Evolutionary conservation across 2,797 vertebrate genomes (phyloP), one percentile per base, ranked within the genome.

Genomic region (Pitangus sulphuratus): DNA sequence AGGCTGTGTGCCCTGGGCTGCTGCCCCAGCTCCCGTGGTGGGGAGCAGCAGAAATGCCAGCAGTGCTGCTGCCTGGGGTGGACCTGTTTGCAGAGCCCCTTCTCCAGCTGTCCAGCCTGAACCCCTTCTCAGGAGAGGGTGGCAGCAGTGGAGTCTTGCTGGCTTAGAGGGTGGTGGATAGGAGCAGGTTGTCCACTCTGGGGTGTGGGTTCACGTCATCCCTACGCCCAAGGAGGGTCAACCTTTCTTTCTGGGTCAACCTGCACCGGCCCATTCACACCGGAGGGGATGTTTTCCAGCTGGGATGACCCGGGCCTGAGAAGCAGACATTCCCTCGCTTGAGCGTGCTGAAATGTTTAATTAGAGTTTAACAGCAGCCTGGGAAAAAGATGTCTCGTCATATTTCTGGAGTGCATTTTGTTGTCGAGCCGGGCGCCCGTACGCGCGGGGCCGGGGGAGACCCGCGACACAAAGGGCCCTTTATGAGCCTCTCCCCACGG

Each of bases 341-440:
- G 1, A 82, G 78, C 78, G 91, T 89, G 94, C 93, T 69, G 88
- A 83, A 93, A 88, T 90, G 93, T 93, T 96, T 87, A 90, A 93
- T 94, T 93, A 93, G 90, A 93, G 30, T 68, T 87, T 83, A 90
- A n/a, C 93, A 83, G 95, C 88, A 90, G 93, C 86, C 96, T 95
- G 96, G 94, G 94, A 97, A 96, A 92, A 91, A 93, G 91, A 93
- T 90, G 93, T 92, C 96, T 81, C 50, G 87, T 93, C 96, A 71
- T 90, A 92, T 93, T 94, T 89, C 96, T 95, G 91, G 75, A 84
- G 89, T 84, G 84, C 4, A 21, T 90, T 95, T 94, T 61, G 91
- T 81, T 77, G 78, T 71, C 44, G 86, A 87, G 44, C 87, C n/a
- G 31, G 30, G 2, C 28, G 77, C 85, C 93, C 1, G 13, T 22